Evolutionary conservation across 2,113 vertebrate species (phyloP).

Genomic region (Rafetus swinhoei): DNA sequence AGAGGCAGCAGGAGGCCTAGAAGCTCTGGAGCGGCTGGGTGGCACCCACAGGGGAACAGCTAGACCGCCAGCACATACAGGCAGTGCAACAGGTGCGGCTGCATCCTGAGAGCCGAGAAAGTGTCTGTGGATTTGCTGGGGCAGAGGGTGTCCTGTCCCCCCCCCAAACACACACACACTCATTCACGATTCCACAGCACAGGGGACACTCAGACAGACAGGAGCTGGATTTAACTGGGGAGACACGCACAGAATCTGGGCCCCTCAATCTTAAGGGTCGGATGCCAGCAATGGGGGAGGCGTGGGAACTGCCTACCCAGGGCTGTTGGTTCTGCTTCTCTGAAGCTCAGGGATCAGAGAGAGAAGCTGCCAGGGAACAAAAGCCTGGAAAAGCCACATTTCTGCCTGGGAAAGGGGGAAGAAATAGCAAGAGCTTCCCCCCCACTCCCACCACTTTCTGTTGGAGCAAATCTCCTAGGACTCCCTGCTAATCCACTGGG

Average conservation of each 20-base stretch:
- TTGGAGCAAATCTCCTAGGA: conserved; percentile 29
- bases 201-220: background rate
- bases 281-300: background rate
- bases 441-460: background rate
- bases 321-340: no score
- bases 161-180: background rate
- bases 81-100: background rate
- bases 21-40: background rate
- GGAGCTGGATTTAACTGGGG: background rate
- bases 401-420: background rate
- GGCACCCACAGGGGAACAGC: background rate
- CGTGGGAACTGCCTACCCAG: background rate
- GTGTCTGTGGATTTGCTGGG: background rate
- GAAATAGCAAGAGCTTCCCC: background rate
- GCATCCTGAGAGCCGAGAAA: background rate
- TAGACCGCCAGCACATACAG: background rate
- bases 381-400: background rate
- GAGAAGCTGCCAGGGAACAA: background rate
- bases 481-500: conserved; percentile 64
- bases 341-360: no score
- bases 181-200: background rate
- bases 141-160: background rate
- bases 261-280: background rate
- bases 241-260: background rate
- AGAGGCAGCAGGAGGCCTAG: background rate